Evolutionary conservation across 1,140 invertebrate species (phyloP).

Genomic region (Euwallacea similis): DNA sequence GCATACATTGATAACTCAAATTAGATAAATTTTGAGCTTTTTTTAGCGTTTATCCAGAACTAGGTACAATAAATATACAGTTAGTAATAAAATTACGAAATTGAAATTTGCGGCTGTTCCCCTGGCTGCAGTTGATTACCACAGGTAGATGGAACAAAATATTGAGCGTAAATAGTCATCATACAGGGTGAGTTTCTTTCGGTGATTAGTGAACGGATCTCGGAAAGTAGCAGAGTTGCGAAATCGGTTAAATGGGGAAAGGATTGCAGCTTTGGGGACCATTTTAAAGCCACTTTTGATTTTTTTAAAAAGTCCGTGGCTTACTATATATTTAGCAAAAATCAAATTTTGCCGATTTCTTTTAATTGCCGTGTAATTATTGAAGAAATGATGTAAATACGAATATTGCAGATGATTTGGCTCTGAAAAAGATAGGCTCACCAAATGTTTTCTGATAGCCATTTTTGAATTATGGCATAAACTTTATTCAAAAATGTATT

Average conservation of each 20-base stretch:
- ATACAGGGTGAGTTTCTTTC: neutral
- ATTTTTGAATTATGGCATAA: too few species aligned
- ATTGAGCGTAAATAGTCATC: too few species aligned
- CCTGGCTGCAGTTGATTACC: too few species aligned
- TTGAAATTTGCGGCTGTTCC: too few species aligned
- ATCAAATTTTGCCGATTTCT: neutral
- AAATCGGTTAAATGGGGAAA: neutral
- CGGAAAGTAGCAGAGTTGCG: neutral
- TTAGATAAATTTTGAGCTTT: too few species aligned
- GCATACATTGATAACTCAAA: too few species aligned
- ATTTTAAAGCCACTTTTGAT: neutral
- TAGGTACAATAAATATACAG: too few species aligned
- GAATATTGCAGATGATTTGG: neutral
- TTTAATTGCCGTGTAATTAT: too few species aligned
- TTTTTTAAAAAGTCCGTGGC: neutral
- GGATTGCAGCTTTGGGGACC: neutral
- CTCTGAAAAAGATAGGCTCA: neutral
- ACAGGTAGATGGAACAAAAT: too few species aligned
- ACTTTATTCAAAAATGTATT: too few species aligned
- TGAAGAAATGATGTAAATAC: neutral
- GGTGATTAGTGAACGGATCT: neutral
- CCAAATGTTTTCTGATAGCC: neutral
- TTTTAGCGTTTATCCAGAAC: too few species aligned
- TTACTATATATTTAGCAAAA: neutral
- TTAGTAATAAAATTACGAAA: too few species aligned